phyloP scores from a whole-genome alignment of 2,888 invertebrate genomes.

The Empis stercorea region DNA sequence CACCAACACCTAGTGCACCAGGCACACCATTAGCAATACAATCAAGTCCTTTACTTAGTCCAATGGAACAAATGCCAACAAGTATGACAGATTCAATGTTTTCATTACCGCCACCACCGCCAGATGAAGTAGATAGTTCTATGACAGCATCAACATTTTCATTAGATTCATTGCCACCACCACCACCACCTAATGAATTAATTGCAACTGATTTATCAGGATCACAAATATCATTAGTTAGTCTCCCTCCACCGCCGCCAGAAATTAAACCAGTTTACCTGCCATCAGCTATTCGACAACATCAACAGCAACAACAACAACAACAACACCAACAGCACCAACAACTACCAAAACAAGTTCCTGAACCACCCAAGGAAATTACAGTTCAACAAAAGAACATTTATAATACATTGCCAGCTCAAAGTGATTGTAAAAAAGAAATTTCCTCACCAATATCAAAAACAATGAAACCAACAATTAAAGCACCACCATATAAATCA shows the following conservation, averaged over 20 bases:
- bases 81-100: conserved; percentile 41
- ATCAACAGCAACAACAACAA: conserved; percentile 1
- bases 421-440: conserved; percentile 13
- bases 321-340: conserved; percentile 3
- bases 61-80: conserved; percentile 17
- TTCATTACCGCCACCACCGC: conserved; percentile 58
- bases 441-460: conserved; percentile 13
- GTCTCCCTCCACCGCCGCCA: conserved; percentile 62
- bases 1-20: conserved; percentile 34
- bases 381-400: conserved; percentile 4
- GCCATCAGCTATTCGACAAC: conserved; percentile 3
- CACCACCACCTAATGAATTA: conserved; percentile 46
- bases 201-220: conserved; percentile 38
- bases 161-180: conserved; percentile 68
- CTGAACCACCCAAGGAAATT: conserved; percentile 9
- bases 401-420: conserved; percentile 13
- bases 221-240: conserved; percentile 55
- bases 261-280: conserved; percentile 34
- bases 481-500: conserved; percentile 35
- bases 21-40: conserved; percentile 23
- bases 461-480: conserved; percentile 19
- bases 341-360: conserved; percentile 11
- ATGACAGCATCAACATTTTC: conserved; percentile 67
- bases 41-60: conserved; percentile 14
- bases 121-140: conserved; percentile 23